Evolutionary conservation across 2,797 vertebrate species (phyloP).

Genomic region (Poecilia gillii): DNA sequence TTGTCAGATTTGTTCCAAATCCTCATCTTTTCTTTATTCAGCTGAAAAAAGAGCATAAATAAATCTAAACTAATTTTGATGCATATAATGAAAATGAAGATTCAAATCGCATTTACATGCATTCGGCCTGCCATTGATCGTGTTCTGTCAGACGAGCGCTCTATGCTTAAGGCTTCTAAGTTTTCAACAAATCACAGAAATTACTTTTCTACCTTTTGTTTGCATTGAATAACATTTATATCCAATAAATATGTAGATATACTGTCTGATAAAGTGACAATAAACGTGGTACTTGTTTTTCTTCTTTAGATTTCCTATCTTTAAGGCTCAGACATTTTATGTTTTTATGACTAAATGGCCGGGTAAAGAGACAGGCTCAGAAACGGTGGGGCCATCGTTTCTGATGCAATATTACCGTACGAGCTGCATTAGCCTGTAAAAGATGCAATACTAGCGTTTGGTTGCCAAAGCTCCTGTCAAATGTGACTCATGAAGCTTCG

Average conservation of each 20-base stretch:
- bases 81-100: neutral
- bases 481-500: constrained; percentile 30
- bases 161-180: neutral
- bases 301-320: neutral
- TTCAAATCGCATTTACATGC: neutral
- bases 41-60: neutral
- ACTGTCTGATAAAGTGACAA: neutral
- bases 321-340: neutral
- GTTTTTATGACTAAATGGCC: neutral
- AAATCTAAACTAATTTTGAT: neutral
- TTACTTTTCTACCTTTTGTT: neutral
- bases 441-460: constrained; percentile 25
- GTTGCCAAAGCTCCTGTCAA: constrained; percentile 37
- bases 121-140: neutral
- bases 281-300: neutral
- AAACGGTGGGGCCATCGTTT: neutral
- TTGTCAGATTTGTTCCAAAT: neutral
- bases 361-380: neutral
- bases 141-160: neutral
- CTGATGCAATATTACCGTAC: constrained; percentile 23
- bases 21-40: neutral
- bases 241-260: too few relatives aligned
- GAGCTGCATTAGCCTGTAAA: constrained; percentile 33
- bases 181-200: neutral
- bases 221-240: neutral